Evolutionary conservation across 92 coral and sea anemone genomes (phyloP).

Genomic region (Epizoanthus rinbou): DNA sequence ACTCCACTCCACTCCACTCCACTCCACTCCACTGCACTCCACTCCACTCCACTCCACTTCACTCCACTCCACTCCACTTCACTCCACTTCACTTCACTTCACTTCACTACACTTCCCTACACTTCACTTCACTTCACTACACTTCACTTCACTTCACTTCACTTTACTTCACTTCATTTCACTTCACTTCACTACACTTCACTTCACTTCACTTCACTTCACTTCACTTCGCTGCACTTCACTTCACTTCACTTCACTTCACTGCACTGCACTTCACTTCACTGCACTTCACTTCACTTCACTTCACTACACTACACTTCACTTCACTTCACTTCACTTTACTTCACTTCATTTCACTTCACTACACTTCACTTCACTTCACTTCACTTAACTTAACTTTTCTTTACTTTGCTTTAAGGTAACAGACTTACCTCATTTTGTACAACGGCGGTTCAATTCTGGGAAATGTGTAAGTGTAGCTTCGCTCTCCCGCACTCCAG

Average conservation of each 20-base stretch:
- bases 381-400: too few relatives aligned
- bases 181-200: not conserved
- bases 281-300: not conserved
- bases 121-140: not conserved
- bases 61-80: too few relatives aligned
- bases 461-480: constrained; percentile 24
- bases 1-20: too few relatives aligned
- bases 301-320: too few relatives aligned
- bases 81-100: too few relatives aligned
- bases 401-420: too few relatives aligned
- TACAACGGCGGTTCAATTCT: constrained; percentile 8
- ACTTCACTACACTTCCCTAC: too few relatives aligned
- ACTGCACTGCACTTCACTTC: not conserved
- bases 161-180: constrained; percentile 5
- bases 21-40: too few relatives aligned
- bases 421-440: not conserved
- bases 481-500: constrained; percentile 35
- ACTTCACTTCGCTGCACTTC: too few relatives aligned
- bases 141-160: too few relatives aligned
- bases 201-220: too few relatives aligned
- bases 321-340: not conserved
- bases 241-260: not conserved
- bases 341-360: not conserved
- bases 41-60: too few relatives aligned
- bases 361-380: not conserved